Evolutionary conservation across 2,113 vertebrate species (phyloP).

Genomic region (Theristicus caerulescens): DNA sequence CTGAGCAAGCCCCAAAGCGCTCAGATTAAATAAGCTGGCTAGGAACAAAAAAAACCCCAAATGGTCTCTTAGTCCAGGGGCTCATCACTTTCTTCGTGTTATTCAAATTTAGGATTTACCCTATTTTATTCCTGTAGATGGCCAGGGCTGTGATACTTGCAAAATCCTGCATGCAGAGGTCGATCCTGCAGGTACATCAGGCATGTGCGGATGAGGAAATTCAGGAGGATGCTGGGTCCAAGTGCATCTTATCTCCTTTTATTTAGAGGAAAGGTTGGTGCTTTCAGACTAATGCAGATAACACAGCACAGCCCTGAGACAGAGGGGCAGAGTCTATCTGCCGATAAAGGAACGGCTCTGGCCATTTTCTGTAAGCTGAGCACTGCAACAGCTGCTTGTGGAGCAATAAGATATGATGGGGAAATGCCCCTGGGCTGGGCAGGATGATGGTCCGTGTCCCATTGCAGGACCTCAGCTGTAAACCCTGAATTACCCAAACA

Average conservation of each 20-base stretch:
- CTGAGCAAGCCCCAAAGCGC: not conserved
- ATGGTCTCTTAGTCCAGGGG: not conserved
- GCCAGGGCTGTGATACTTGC: not conserved
- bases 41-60: not conserved
- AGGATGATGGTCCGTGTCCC: not conserved
- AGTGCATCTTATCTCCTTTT: not conserved
- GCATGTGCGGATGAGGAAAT: not conserved
- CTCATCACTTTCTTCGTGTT: not conserved
- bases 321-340: not conserved
- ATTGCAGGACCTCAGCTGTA: fast-evolving
- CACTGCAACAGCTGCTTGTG: not conserved
- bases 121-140: not conserved
- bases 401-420: not conserved
- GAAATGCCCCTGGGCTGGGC: not conserved
- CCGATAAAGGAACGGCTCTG: not conserved
- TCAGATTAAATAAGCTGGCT: not conserved
- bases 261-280: not conserved
- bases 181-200: not conserved
- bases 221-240: not conserved
- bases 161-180: fast-evolving
- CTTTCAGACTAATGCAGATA: not conserved
- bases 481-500: not conserved
- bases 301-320: not conserved
- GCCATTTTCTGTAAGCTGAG: not conserved
- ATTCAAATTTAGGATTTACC: not conserved